phyloP scores from a whole-genome alignment of 1,140 invertebrate species.

The Leptinotarsa defecta region DNA sequence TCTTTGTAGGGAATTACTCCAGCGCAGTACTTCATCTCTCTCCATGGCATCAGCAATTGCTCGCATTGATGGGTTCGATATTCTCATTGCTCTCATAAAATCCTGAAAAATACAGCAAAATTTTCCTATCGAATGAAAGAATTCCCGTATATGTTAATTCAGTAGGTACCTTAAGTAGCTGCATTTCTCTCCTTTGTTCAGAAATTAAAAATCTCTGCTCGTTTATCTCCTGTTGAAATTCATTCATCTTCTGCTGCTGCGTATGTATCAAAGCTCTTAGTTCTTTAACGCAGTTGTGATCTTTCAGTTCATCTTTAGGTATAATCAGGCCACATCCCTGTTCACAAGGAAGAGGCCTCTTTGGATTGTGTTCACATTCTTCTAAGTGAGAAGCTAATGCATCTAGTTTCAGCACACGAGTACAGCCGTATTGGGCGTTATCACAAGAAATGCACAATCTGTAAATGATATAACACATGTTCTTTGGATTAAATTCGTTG shows the following conservation, averaged over 20 bases:
- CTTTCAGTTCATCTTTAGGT: constrained; percentile 92
- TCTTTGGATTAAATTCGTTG: no score
- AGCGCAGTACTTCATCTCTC: constrained; percentile 88
- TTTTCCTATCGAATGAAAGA: not conserved
- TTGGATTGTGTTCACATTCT: constrained; percentile 94
- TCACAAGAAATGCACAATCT: constrained; percentile 89
- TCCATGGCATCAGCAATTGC: constrained; percentile 91
- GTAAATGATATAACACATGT: constrained; percentile 29
- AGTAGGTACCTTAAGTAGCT: constrained; percentile 73
- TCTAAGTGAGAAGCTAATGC: constrained; percentile 79
- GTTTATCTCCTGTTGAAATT: constrained; percentile 82
- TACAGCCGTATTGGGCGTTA: constrained; percentile 87
- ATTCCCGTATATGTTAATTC: not conserved
- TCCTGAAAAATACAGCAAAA: constrained; percentile 62
- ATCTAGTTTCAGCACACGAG: constrained; percentile 83
- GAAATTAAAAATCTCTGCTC: constrained; percentile 86
- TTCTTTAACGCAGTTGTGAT: constrained; percentile 92
- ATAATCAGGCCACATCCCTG: constrained; percentile 91
- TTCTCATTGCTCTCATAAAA: constrained; percentile 88
- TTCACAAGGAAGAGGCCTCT: constrained; percentile 89
- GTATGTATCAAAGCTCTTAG: constrained; percentile 81
- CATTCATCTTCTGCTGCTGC: constrained; percentile 82
- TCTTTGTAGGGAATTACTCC: constrained; percentile 82
- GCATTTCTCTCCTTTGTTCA: constrained; percentile 87
- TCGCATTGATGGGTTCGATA: constrained; percentile 86